Percentiles rank a stretch among this genome's conserved stretches.
Conservation (phyloP, 2,797 vertebrate species). For the Hydrolagus colliei region DNA sequence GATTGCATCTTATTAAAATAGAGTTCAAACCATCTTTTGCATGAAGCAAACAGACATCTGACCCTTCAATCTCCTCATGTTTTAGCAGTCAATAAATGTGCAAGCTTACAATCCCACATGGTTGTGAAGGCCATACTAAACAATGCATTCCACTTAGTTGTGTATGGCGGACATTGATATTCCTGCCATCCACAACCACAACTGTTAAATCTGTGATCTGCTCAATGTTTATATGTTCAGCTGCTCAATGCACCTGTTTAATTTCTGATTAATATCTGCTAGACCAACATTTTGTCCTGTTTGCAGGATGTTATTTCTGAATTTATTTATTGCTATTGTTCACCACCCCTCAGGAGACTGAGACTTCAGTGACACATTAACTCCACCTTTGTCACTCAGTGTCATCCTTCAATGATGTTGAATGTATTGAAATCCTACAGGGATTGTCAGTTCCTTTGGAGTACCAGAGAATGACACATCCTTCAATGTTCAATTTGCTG, state of each 20-base stretch:
- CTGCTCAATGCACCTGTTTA: not conserved
- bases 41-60: not conserved
- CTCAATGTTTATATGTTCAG: not conserved
- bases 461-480: not conserved
- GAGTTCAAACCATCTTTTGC: not conserved
- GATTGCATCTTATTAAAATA: not conserved
- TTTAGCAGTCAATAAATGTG: not conserved
- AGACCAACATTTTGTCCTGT: not conserved
- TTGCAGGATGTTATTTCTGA: constrained; percentile 19
- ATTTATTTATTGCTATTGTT: not conserved
- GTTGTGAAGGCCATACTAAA: not conserved
- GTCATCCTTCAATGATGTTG: not conserved
- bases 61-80: not conserved
- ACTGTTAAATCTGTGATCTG: not conserved
- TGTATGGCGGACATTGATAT: not conserved
- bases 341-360: not conserved
- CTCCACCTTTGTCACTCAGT: constrained; percentile 22
- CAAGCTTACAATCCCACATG: not conserved
- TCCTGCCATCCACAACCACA: no score
- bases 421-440: not conserved
- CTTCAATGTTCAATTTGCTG: constrained; percentile 9
- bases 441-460: constrained; percentile 7
- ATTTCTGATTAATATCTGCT: not conserved
- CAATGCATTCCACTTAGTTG: not conserved
- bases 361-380: constrained; percentile 18